A percentile compares a stretch with the other conserved stretches of the same genome.
Evolutionary conservation across 2,113 vertebrate species (phyloP).

Genomic region (Chamaetylas fuelleborni): DNA sequence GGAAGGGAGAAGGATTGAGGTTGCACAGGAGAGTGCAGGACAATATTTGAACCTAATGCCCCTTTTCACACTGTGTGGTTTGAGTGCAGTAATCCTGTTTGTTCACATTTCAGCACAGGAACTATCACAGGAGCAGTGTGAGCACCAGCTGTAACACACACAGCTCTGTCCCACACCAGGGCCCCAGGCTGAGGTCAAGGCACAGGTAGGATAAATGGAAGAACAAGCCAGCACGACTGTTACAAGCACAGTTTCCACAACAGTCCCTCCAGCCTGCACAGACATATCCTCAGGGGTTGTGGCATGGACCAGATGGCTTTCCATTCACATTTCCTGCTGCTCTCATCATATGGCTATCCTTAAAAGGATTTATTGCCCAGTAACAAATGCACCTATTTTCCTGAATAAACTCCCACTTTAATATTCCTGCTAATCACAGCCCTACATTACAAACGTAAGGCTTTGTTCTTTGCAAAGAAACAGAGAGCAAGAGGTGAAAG

Average conservation of each 20-base stretch:
- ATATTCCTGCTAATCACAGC: not conserved
- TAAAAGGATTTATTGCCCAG: not conserved
- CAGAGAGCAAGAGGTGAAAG: not conserved
- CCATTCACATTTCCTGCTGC: not conserved
- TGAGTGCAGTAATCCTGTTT: fast-evolving
- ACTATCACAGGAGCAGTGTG: fast-evolving
- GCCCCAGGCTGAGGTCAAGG: not conserved
- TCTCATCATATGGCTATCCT: not conserved
- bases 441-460: not conserved
- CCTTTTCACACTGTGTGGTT: not conserved
- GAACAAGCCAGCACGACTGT: not conserved
- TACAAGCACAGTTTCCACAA: not conserved
- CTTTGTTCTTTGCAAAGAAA: not conserved
- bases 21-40: not conserved
- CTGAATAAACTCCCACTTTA: not conserved
- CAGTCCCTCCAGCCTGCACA: not conserved
- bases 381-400: not conserved
- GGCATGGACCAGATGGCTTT: not conserved
- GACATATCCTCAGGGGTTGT: not conserved
- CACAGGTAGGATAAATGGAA: not conserved
- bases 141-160: not conserved
- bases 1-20: not conserved
- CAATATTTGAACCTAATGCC: not conserved
- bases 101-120: not conserved
- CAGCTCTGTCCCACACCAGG: not conserved